Evolutionary conservation across 1,140 invertebrate species (phyloP), one percentile per base, ranked within the genome.

Genomic region (Sycobia sp.): DNA sequence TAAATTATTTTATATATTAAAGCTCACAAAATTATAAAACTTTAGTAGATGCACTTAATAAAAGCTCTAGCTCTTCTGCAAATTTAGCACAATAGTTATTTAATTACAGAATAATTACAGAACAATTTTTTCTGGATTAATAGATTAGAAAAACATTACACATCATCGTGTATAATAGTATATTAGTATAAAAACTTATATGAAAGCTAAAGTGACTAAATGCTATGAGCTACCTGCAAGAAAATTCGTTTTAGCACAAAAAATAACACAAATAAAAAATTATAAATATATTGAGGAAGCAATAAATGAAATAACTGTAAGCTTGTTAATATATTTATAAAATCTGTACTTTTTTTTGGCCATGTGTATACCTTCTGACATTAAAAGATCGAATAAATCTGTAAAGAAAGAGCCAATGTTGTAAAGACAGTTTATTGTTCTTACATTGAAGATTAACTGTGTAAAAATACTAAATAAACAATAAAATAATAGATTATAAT

Each of bases 301-400:
- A 50, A 49, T 5, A 41, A 59, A 36, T 27, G 16, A 47, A 53
- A 53, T 29, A 34, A 43, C 34, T 29, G 7, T 25, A 61, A 47
- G 53, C 53, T 14, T 54, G 18, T 47, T 57, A 29, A 22, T 23
- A 20, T 32, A 7, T 32, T 32, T 51, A 27, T 63, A 29, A 49
- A 38, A 41, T 49, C 14, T 49, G 16, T 57, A 63, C 18, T 57
- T 10, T 63, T 50, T 32, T 18, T 56, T 25, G 23, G 41, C 16
- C 25, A 49, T 18, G 27, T 49, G 38, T 60, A 27, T 78, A 77
- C 76, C 76, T 76, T 73, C 70, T 25, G 71, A 73, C 62, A 76
- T 73, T 66, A 71, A 67, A 70, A 78, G 70, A 71, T 76, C 73
- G 69, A 78, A 73, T 71, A 78, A 69, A 71, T 78, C 76, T 76